These are phyloP conservation scores for Phyllotis vaccarum DNA, from an alignment of 2,797 vertebrate species.

Conservation along the genomic window DNA sequence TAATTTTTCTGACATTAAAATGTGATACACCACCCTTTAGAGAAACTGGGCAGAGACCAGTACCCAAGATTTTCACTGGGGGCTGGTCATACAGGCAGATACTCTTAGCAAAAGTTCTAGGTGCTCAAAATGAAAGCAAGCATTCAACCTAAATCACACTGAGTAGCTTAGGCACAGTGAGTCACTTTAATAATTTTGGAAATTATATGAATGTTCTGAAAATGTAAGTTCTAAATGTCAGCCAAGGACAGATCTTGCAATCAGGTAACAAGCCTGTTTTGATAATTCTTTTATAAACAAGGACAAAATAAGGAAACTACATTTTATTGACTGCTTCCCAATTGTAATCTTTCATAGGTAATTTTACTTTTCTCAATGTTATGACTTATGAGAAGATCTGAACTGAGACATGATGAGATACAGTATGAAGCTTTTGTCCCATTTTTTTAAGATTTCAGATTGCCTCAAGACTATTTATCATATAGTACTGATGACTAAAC, in stretches of 20 bases:
- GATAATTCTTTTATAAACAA: not conserved
- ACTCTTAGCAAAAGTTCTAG: not conserved
- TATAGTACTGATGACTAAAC: not conserved
- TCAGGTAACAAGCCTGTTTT: not conserved
- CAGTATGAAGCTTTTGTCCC: not conserved
- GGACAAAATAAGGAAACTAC: not conserved
- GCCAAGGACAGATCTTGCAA: not conserved
- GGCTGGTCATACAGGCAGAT: not conserved
- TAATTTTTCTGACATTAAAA: constrained; percentile 21
- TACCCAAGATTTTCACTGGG: not conserved
- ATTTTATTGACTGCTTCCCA: not conserved
- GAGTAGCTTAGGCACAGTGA: not conserved
- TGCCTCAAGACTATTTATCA: not conserved
- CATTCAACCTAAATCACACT: not conserved
- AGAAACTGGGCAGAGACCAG: not conserved
- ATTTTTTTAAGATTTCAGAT: not conserved
- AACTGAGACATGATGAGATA: not conserved
- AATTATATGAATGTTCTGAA: not conserved
- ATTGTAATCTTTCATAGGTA: not conserved
- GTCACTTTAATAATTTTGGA: not conserved
- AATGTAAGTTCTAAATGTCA: constrained; percentile 16
- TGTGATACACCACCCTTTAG: not conserved
- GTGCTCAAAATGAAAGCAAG: not conserved
- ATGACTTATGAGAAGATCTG: not conserved
- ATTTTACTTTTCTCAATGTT: constrained; percentile 28